phyloP scores from a whole-genome alignment of 2,113 vertebrate species.

The Syrrhaptes paradoxus region DNA sequence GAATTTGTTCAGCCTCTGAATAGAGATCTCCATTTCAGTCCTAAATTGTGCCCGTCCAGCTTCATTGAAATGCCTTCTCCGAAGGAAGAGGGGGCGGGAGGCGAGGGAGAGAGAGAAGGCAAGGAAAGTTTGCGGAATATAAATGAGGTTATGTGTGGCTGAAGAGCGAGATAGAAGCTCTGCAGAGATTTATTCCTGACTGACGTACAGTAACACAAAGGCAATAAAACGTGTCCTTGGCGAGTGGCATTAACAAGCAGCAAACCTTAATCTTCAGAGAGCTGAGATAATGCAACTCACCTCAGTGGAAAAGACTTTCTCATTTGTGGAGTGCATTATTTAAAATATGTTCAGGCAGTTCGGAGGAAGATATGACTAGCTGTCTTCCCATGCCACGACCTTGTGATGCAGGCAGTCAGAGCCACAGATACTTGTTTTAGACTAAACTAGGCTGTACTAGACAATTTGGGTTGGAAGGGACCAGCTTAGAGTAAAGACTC shows the following conservation, averaged over 20 bases:
- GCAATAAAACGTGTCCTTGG: slow-evolving; percentile 59
- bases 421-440: too few species aligned
- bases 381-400: neutral
- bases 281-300: neutral
- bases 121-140: slow-evolving; percentile 77
- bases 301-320: neutral
- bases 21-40: slow-evolving; percentile 70
- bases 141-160: slow-evolving; percentile 72
- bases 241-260: slow-evolving; percentile 56
- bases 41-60: slow-evolving; percentile 70
- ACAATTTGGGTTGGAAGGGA: neutral
- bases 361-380: neutral
- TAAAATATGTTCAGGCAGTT: neutral
- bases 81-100: slow-evolving; percentile 68
- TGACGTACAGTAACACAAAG: slow-evolving; percentile 71
- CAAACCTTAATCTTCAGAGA: slow-evolving; percentile 26
- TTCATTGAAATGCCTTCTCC: slow-evolving; percentile 79
- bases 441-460: too few species aligned
- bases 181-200: slow-evolving; percentile 72
- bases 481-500: neutral
- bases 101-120: slow-evolving; percentile 16
- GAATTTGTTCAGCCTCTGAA: slow-evolving; percentile 76
- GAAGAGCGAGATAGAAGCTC: slow-evolving; percentile 65
- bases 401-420: neutral
- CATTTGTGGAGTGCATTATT: neutral